These are phyloP conservation scores for Heteractis magnifica DNA, from an alignment of 92 coral and sea anemone species.

Conservation along the genomic window DNA sequence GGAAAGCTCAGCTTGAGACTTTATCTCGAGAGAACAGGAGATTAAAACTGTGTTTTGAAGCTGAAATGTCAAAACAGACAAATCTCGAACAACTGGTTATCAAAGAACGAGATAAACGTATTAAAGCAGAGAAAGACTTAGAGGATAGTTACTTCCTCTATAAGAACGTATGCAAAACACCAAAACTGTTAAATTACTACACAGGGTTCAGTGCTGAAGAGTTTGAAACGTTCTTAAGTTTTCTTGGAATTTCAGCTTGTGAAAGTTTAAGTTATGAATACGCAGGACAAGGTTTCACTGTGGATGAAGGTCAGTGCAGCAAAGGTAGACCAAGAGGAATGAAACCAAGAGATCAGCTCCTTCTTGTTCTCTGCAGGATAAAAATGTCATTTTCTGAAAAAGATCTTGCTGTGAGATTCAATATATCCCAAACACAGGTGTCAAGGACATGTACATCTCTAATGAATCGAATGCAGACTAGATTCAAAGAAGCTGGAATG, in stretches of 20 bases:
- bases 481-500: conserved; percentile 13
- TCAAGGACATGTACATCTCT: conserved; percentile 37
- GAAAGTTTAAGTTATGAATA: conserved; percentile 11
- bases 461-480: conserved; percentile 32
- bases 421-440: conserved; percentile 21
- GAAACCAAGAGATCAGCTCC: conserved; percentile 39
- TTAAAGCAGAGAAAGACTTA: conserved; percentile 20
- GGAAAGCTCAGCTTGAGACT: neutral
- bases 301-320: neutral
- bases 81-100: neutral
- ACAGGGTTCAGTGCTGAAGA: conserved; percentile 20
- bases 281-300: neutral
- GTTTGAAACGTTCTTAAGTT: conserved; percentile 22
- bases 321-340: conserved; percentile 13
- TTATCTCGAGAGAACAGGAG: neutral
- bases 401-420: conserved; percentile 35
- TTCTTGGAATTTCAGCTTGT: conserved; percentile 20
- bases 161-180: conserved; percentile 23
- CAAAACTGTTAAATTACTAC: conserved; percentile 19
- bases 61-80: neutral
- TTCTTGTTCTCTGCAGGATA: conserved; percentile 32
- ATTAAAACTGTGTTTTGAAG: conserved; percentile 7
- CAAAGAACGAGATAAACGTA: conserved; percentile 13
- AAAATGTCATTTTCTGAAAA: conserved; percentile 23
- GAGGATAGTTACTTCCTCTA: neutral